phyloP scores from a whole-genome alignment of 1,140 invertebrate genomes.

The Anadara kagoshimensis region DNA sequence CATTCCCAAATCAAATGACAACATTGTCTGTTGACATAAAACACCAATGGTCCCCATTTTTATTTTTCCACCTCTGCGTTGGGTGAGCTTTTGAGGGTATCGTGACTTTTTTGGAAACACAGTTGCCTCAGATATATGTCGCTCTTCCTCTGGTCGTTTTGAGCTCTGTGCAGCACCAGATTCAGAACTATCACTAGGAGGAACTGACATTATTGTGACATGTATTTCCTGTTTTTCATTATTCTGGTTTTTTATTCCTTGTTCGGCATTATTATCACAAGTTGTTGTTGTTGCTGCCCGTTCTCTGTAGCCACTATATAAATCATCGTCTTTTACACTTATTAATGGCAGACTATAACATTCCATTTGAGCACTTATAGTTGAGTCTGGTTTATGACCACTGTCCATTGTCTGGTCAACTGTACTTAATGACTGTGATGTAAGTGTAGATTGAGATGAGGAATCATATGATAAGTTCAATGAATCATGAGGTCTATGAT shows the following conservation, averaged over 20 bases:
- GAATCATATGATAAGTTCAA: conserved; percentile 31
- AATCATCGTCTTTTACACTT: conserved; percentile 41
- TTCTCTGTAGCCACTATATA: conserved; percentile 34
- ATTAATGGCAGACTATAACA: conserved; percentile 58
- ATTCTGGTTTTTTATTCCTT: conserved; percentile 21
- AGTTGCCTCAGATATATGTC: too few relatives aligned
- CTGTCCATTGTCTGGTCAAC: conserved; percentile 24
- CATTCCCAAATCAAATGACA: conserved; percentile 67
- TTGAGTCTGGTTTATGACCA: conserved; percentile 50
- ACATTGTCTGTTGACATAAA: conserved; percentile 67
- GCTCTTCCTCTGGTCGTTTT: too few relatives aligned
- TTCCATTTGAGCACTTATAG: conserved; percentile 47
- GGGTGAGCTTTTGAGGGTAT: conserved; percentile 32
- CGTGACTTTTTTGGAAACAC: too few relatives aligned
- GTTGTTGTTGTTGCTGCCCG: conserved; percentile 47
- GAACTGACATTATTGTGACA: not conserved
- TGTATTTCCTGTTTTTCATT: conserved; percentile 28
- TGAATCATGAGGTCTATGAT: conserved; percentile 20
- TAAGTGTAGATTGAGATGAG: conserved; percentile 43
- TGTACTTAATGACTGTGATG: conserved; percentile 30
- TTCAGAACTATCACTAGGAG: too few relatives aligned
- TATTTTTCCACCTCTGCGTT: conserved; percentile 51
- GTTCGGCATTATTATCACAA: conserved; percentile 26
- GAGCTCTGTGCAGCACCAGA: too few relatives aligned
- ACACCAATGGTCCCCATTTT: conserved; percentile 66